Evolutionary conservation across 2,888 invertebrate species (phyloP).

Genomic region (Electrophaes corylata): DNA sequence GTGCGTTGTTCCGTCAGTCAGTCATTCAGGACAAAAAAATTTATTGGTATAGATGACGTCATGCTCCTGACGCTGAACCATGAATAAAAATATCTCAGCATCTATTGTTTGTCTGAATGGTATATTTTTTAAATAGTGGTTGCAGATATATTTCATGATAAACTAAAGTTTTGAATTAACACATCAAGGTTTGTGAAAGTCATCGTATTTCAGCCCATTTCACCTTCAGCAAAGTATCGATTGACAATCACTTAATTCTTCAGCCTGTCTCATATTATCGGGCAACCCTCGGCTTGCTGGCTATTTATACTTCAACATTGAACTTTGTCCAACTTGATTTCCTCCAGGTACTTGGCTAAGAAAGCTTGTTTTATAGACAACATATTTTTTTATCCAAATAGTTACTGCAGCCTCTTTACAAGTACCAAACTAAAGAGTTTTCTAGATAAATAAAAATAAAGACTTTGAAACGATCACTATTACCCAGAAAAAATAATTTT

Average conservation of each 20-base stretch:
- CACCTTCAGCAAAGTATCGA: slow-evolving; percentile 35
- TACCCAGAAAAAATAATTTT: too few relatives aligned
- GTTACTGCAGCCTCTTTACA: neutral
- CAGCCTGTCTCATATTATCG: slow-evolving; percentile 49
- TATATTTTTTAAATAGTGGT: neutral
- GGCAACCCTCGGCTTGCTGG: slow-evolving; percentile 39
- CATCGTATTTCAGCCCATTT: slow-evolving; percentile 22
- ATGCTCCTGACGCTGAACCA: too few relatives aligned
- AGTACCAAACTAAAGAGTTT: neutral
- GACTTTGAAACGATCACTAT: too few relatives aligned
- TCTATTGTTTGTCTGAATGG: neutral
- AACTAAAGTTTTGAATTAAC: neutral
- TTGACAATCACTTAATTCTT: slow-evolving; percentile 45
- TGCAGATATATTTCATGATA: neutral
- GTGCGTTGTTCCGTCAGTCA: too few relatives aligned
- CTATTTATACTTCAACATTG: slow-evolving; percentile 51
- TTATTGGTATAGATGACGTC: too few relatives aligned
- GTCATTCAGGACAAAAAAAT: too few relatives aligned
- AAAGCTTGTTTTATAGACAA: neutral
- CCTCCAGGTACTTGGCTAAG: neutral
- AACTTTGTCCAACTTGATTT: slow-evolving; percentile 31
- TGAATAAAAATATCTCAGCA: neutral
- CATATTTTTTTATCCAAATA: neutral
- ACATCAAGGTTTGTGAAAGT: slow-evolving; percentile 17
- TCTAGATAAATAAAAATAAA: too few relatives aligned